Percentiles rank a stretch among this genome's conserved stretches.
phyloP scores from a whole-genome alignment of 2,113 vertebrate species.

The Xiphias gladius region DNA sequence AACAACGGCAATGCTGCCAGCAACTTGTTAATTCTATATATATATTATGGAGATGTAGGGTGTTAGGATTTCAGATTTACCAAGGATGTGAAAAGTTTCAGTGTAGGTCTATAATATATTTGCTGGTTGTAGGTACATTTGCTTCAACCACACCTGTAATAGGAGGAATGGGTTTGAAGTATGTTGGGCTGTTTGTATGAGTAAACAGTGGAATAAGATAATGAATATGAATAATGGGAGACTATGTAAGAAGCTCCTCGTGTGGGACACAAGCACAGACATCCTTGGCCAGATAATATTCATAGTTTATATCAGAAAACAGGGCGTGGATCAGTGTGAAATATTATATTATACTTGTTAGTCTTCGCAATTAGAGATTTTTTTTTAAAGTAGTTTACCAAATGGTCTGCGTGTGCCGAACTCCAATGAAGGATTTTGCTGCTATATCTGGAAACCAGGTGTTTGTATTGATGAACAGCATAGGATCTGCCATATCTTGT shows the following conservation, averaged over 20 bases:
- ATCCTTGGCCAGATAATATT: neutral
- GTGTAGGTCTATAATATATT: neutral
- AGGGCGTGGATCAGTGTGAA: neutral
- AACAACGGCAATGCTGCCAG: conserved; percentile 11
- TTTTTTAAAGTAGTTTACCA: neutral
- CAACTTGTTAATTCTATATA: neutral
- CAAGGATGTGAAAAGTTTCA: neutral
- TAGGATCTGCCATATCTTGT: neutral
- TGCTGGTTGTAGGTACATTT: neutral
- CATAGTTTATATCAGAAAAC: conserved; percentile 3
- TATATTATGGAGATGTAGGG: neutral
- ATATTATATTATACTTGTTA: neutral
- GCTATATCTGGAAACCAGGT: neutral
- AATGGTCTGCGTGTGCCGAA: neutral
- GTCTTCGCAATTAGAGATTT: neutral
- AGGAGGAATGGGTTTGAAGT: neutral
- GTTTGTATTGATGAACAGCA: neutral
- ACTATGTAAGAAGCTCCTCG: neutral
- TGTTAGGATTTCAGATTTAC: neutral
- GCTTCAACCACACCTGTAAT: neutral
- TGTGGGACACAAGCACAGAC: neutral
- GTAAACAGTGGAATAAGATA: neutral
- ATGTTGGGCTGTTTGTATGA: neutral
- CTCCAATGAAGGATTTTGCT: neutral
- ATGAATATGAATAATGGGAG: conserved; percentile 14